A percentile compares a stretch with the other conserved stretches of the same genome.
Evolutionary conservation across 2,888 invertebrate genomes (phyloP).

Genomic region (Melanostoma scalare): DNA sequence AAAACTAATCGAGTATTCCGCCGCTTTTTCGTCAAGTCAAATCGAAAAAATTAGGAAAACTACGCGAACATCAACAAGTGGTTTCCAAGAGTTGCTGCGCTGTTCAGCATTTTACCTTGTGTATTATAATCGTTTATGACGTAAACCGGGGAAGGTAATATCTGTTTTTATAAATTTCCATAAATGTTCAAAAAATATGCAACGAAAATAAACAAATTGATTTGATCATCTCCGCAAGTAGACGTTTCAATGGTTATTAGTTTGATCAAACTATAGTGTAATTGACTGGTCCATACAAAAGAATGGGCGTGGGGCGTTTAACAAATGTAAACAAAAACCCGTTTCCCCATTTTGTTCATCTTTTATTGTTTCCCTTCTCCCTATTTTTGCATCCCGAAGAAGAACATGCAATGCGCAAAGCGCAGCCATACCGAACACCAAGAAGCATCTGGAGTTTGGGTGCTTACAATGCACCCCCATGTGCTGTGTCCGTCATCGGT

Average conservation of each 20-base stretch:
- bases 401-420: conserved; percentile 55
- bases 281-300: conserved; percentile 64
- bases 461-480: conserved; percentile 65
- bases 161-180: conserved; percentile 49
- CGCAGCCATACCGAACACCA: conserved; percentile 8
- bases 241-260: conserved; percentile 9
- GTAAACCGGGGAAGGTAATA: conserved; percentile 72
- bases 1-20: too few relatives aligned
- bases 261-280: conserved; percentile 11
- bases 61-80: conserved; percentile 63
- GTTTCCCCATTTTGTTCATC: conserved; percentile 62
- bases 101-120: conserved; percentile 66
- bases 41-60: conserved; percentile 17
- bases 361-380: conserved; percentile 32
- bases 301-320: conserved; percentile 72
- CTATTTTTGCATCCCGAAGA: conserved; percentile 35
- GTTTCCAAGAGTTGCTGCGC: conserved; percentile 60
- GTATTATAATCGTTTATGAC: conserved; percentile 71
- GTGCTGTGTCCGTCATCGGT: conserved; percentile 44
- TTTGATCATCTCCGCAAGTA: conserved; percentile 54
- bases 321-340: conserved; percentile 72
- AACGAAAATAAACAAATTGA: conserved; percentile 20
- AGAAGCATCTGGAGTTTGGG: conserved; percentile 60
- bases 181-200: neutral
- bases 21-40: neutral